A percentile compares a stretch with the other conserved stretches of the same genome.
Evolutionary conservation across 2,888 invertebrate species (phyloP).

Genomic region (Eristalis pertinax): DNA sequence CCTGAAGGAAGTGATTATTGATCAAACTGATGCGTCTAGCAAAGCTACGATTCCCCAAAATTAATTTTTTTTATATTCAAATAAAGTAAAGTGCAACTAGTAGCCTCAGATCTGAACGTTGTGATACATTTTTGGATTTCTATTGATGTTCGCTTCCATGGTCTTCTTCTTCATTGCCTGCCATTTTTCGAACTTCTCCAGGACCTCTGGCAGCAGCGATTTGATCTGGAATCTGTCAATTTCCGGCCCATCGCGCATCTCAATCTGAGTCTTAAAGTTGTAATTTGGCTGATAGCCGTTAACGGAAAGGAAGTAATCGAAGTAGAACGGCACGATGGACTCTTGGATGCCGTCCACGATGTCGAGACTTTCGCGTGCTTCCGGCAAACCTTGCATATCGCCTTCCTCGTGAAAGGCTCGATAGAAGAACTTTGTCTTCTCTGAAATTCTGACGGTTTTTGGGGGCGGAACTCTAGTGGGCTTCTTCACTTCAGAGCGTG

Average conservation of each 20-base stretch:
- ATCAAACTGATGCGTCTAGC: constrained; percentile 64
- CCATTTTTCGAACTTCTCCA: constrained; percentile 76
- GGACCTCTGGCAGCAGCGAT: constrained; percentile 75
- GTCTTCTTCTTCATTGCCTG: constrained; percentile 74
- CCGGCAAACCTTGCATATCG: constrained; percentile 67
- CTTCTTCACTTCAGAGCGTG: constrained; percentile 75
- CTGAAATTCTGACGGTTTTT: constrained; percentile 73
- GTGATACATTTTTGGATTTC: constrained; percentile 79
- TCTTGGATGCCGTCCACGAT: constrained; percentile 77
- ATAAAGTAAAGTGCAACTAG: constrained; percentile 3
- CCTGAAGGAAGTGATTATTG: constrained; percentile 81
- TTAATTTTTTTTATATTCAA: constrained; percentile 34
- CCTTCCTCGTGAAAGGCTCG: constrained; percentile 78
- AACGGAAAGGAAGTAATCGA: constrained; percentile 79
- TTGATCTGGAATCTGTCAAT: constrained; percentile 74
- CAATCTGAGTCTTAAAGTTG: constrained; percentile 79
- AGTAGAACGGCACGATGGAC: constrained; percentile 80
- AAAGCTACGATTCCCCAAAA: constrained; percentile 20
- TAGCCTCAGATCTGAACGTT: constrained; percentile 74
- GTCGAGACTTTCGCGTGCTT: constrained; percentile 75
- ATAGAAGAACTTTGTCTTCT: constrained; percentile 77
- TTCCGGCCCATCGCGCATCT: constrained; percentile 78
- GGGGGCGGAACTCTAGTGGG: constrained; percentile 24
- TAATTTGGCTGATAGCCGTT: constrained; percentile 80
- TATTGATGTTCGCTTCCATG: constrained; percentile 79